These are phyloP conservation scores for Bombus vancouverensis DNA, from an alignment of 1,140 invertebrate genomes.

Conservation along the genomic window DNA sequence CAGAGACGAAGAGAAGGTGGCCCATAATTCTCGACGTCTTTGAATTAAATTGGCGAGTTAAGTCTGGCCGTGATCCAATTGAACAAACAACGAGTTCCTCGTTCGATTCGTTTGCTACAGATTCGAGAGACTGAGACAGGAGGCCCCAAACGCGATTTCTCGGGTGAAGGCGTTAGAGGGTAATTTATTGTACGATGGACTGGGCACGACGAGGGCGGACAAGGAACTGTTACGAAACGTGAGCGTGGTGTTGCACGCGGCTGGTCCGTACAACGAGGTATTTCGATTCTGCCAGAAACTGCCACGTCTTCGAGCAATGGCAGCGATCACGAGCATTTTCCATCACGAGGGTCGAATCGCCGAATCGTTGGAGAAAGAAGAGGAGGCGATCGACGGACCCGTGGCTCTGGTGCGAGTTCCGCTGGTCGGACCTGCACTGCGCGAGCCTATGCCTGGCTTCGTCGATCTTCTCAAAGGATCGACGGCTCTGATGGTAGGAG, in stretches of 20 bases:
- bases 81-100: background rate
- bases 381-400: slow-evolving; percentile 51
- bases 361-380: slow-evolving; percentile 56
- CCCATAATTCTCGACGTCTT: too few species aligned
- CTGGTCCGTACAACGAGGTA: slow-evolving; percentile 61
- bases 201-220: slow-evolving; percentile 59
- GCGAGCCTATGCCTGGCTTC: slow-evolving; percentile 74
- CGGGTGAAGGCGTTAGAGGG: slow-evolving; percentile 70
- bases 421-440: slow-evolving; percentile 67
- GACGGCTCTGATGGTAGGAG: slow-evolving; percentile 72
- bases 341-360: slow-evolving; percentile 55
- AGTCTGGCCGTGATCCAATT: background rate
- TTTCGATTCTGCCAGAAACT: slow-evolving; percentile 66
- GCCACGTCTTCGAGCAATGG: slow-evolving; percentile 59
- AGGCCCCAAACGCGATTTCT: slow-evolving; percentile 65
- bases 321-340: slow-evolving; percentile 56
- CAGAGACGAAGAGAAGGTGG: too few species aligned
- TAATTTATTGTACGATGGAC: slow-evolving; percentile 68
- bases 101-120: slow-evolving; percentile 49
- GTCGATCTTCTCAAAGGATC: slow-evolving; percentile 67
- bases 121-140: slow-evolving; percentile 70
- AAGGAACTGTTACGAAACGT: slow-evolving; percentile 58
- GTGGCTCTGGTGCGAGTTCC: slow-evolving; percentile 67
- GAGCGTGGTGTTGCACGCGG: slow-evolving; percentile 70
- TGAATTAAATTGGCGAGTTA: background rate